A percentile compares a stretch with the other conserved stretches of the same genome.
Conservation (phyloP, 2,888 invertebrate genomes). For the Portevinia maculata region DNA sequence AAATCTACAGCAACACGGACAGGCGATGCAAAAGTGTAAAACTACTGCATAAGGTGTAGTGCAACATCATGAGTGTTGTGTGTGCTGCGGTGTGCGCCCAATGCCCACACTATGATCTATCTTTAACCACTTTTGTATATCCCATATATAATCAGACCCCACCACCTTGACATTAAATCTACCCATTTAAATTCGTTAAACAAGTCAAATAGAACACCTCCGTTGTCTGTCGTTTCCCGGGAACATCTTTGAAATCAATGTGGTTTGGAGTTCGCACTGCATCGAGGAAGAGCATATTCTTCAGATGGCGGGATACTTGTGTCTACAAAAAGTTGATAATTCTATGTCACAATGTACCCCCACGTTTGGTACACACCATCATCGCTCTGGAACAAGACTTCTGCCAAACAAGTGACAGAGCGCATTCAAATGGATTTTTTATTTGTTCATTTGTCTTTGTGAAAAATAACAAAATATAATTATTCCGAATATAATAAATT, state of each 20-base stretch:
- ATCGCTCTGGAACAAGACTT: neutral
- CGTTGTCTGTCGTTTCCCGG: slow-evolving; percentile 49
- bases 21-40: slow-evolving; percentile 26
- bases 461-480: slow-evolving; percentile 64
- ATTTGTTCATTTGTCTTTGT: slow-evolving; percentile 1
- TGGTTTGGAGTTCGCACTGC: neutral
- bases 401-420: slow-evolving; percentile 23
- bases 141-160: slow-evolving; percentile 74
- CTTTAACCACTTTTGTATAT: slow-evolving; percentile 70
- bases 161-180: slow-evolving; percentile 78
- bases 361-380: slow-evolving; percentile 37
- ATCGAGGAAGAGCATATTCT: slow-evolving; percentile 37
- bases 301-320: slow-evolving; percentile 5
- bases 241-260: slow-evolving; percentile 67
- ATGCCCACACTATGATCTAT: slow-evolving; percentile 70
- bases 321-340: slow-evolving; percentile 51
- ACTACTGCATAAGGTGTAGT: slow-evolving; percentile 49
- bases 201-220: slow-evolving; percentile 75
- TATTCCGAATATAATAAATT: slow-evolving; percentile 69
- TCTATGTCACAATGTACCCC: slow-evolving; percentile 72
- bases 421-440: slow-evolving; percentile 6
- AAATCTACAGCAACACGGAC: neutral
- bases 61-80: slow-evolving; percentile 10
- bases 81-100: slow-evolving; percentile 43
- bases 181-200: slow-evolving; percentile 77